Base-by-base conservation (phyloP, 1,140 invertebrate genomes). In the Sycophila sp. region DNA sequence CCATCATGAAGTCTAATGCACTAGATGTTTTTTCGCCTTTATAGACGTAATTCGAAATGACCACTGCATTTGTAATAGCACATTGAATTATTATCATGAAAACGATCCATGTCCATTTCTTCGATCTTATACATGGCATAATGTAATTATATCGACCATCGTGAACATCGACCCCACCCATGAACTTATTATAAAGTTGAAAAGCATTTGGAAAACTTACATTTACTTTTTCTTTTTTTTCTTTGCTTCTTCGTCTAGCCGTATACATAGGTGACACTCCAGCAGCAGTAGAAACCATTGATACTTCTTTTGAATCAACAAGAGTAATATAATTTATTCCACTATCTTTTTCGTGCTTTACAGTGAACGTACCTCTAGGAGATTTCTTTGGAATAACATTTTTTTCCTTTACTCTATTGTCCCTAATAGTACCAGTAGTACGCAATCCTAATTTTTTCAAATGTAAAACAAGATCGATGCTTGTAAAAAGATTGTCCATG, bases 401-500 rank as follows among this genome's bases (percentile, higher is more conserved):
- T 63, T 49, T 63, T 47, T 32, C 42, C 10, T 47, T 49, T 49
- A 63, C 0, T 10, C 42, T 63, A 53, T 65, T 53, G 17, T 51
- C n/a, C 30, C 47, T 30, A 53, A 34, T 53, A 15, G 45, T 36
- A 22, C 17, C 30, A n/a, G n/a, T n/a, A n/a, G n/a, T n/a, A n/a
- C n/a, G n/a, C n/a, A n/a, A n/a, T n/a, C n/a, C n/a, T n/a, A n/a
- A n/a, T n/a, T n/a, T n/a, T n/a, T n/a, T n/a, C n/a, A 55, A 40
- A 28, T 75, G 71, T 13, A 75, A 6, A 45, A 71, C 26, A 11
- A 74, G 56, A 63, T 72, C 67, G 13, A 70, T 45, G 30, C 34
- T 71, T 8, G 71, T 75, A 58, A 71, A 75, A 64, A 56, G 69
- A 26, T 71, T 71, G 38, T 71, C 70, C 19, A 67, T 67, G 36